These are phyloP conservation scores for Montipora capricornis DNA, from an alignment of 64 coral and sea anemone genomes.

Conservation along the genomic window DNA sequence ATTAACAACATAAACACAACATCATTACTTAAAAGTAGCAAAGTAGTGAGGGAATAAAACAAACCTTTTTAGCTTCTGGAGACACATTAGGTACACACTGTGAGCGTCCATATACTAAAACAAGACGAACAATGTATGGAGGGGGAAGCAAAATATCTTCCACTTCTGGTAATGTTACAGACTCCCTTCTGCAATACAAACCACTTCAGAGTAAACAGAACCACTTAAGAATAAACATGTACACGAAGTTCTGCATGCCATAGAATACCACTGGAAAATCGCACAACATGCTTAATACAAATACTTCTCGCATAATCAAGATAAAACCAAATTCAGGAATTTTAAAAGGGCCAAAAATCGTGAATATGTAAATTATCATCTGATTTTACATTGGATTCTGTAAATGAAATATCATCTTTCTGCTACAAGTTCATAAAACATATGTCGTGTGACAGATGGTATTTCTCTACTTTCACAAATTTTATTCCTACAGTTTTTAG, in stretches of 20 bases:
- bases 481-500: too few relatives aligned
- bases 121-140: constrained; percentile 83
- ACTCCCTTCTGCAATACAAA: constrained; percentile 32
- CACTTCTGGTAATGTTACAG: constrained; percentile 48
- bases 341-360: too few relatives aligned
- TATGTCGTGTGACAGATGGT: too few relatives aligned
- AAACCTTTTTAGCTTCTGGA: constrained; percentile 61
- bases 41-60: not conserved
- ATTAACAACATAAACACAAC: too few relatives aligned
- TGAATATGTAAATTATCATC: too few relatives aligned
- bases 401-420: too few relatives aligned
- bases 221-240: not conserved
- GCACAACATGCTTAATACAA: not conserved
- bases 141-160: constrained; percentile 81
- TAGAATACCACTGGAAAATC: not conserved
- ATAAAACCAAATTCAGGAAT: too few relatives aligned
- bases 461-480: too few relatives aligned
- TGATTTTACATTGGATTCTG: too few relatives aligned
- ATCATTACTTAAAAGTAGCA: not conserved
- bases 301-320: too few relatives aligned
- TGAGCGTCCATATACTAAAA: constrained; percentile 94
- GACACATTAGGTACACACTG: constrained; percentile 69
- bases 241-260: not conserved
- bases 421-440: too few relatives aligned
- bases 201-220: not conserved